Conservation (phyloP, 2,113 vertebrate species). For the Sphaerodactylus townsendi region DNA sequence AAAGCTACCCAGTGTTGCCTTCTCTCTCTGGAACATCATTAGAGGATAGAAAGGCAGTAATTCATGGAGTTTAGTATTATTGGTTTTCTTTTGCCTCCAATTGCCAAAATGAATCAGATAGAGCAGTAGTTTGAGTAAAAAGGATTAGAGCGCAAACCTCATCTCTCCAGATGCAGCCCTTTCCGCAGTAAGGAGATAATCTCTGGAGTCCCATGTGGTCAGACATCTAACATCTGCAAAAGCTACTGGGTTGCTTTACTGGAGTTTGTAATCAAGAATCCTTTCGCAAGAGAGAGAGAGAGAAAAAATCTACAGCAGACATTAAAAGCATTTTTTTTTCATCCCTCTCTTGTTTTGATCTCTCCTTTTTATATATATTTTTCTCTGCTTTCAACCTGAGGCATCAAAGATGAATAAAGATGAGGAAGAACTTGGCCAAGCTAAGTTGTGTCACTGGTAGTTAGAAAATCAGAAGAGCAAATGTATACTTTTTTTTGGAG, state of each 20-base stretch:
- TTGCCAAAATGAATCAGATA: no score
- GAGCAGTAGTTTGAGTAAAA: not conserved
- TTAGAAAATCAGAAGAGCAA: not conserved
- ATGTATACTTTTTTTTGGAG: not conserved
- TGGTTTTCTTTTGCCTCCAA: no score
- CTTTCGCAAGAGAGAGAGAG: not conserved
- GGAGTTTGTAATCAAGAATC: not conserved
- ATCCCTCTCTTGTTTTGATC: slow-evolving; percentile 1
- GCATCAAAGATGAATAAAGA: not conserved
- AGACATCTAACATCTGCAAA: not conserved
- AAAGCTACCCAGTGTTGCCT: no score
- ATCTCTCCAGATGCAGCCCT: not conserved
- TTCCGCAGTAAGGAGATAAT: not conserved
- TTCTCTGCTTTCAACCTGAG: slow-evolving; percentile 7
- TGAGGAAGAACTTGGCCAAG: not conserved
- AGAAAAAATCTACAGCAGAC: not conserved
- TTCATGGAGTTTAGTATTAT: no score
- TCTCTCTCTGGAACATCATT: no score
- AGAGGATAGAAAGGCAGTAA: no score
- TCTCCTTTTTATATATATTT: not conserved
- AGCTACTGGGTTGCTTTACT: not conserved
- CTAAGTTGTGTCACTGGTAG: not conserved
- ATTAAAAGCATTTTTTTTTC: not conserved
- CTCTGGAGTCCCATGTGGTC: not conserved
- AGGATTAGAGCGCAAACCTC: not conserved